phyloP scores from a whole-genome alignment of 2,888 invertebrate species.

The Drosophila atripex region DNA sequence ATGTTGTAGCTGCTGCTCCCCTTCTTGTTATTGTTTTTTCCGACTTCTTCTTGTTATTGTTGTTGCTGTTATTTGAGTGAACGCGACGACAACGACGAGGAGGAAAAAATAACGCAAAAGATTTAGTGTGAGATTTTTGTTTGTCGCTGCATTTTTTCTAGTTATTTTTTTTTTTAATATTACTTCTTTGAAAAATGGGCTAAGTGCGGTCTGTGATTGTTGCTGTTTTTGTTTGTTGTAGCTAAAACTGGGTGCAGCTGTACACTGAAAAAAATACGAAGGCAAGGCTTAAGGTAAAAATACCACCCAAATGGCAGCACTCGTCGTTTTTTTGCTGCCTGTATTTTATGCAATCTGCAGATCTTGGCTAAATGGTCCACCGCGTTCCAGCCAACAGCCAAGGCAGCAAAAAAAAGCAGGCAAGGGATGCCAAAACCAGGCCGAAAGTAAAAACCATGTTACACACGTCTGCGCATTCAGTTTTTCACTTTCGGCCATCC shows the following conservation, averaged over 20 bases:
- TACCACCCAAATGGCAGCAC: not conserved
- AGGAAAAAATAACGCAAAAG: slow-evolving; percentile 42
- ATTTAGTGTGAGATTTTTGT: slow-evolving; percentile 40
- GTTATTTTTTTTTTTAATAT: slow-evolving; percentile 38
- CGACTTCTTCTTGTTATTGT: slow-evolving; percentile 33
- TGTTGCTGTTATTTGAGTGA: slow-evolving; percentile 38
- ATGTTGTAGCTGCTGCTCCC: slow-evolving; percentile 30
- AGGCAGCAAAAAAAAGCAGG: not conserved
- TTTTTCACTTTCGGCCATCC: slow-evolving; percentile 69
- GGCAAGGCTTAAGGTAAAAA: not conserved
- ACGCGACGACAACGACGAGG: slow-evolving; percentile 36
- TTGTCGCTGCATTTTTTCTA: slow-evolving; percentile 22
- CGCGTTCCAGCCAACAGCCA: slow-evolving; percentile 39
- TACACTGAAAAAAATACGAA: slow-evolving; percentile 1
- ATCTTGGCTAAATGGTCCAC: slow-evolving; percentile 60
- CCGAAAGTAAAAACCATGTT: slow-evolving; percentile 65
- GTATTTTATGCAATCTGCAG: slow-evolving; percentile 68
- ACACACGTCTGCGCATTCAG: slow-evolving; percentile 69
- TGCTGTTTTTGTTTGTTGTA: slow-evolving; percentile 12
- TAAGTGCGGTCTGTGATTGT: slow-evolving; percentile 30
- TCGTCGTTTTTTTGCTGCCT: not conserved
- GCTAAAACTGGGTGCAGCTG: slow-evolving; percentile 27
- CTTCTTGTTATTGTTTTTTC: slow-evolving; percentile 29
- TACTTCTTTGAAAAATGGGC: slow-evolving; percentile 51
- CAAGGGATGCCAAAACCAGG: slow-evolving; percentile 49